These are phyloP conservation scores for Standfussiana lucernea DNA, from an alignment of 2,888 invertebrate genomes.

Conservation along the genomic window DNA sequence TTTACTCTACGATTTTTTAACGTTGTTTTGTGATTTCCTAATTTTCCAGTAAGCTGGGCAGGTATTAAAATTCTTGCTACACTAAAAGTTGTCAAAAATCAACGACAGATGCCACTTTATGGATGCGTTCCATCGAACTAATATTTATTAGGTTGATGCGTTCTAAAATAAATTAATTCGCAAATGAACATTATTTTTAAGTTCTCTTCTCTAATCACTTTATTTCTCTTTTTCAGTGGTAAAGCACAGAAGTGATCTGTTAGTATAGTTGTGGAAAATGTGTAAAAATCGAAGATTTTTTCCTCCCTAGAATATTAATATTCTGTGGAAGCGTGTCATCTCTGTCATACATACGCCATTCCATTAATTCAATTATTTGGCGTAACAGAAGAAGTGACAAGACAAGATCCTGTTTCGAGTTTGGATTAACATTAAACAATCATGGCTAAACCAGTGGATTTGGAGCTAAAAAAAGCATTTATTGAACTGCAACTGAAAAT, in stretches of 20 bases:
- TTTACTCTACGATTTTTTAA: background rate
- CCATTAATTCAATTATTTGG: background rate
- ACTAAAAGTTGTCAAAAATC: conserved; percentile 20
- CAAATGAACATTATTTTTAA: background rate
- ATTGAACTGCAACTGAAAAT: conserved; percentile 95
- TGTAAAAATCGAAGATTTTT: background rate
- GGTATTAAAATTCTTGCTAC: conserved; percentile 18
- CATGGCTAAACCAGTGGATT: conserved; percentile 90
- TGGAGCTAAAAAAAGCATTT: conserved; percentile 94
- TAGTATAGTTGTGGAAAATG: background rate
- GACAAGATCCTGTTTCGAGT: background rate
- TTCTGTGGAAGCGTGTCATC: background rate
- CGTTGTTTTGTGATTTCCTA: background rate
- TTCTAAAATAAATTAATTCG: background rate
- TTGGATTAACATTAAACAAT: background rate
- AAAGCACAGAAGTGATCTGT: background rate
- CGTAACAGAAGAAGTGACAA: background rate
- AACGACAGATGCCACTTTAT: conserved; percentile 57
- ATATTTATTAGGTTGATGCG: background rate
- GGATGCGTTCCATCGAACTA: conserved; percentile 17
- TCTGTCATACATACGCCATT: background rate
- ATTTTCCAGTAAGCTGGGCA: conserved; percentile 7
- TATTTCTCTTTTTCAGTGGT: background rate
- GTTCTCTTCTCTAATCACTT: background rate
- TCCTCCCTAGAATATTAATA: background rate